Evolutionary conservation across 2,888 invertebrate species (phyloP).

Genomic region (Miltochrista miniata): DNA sequence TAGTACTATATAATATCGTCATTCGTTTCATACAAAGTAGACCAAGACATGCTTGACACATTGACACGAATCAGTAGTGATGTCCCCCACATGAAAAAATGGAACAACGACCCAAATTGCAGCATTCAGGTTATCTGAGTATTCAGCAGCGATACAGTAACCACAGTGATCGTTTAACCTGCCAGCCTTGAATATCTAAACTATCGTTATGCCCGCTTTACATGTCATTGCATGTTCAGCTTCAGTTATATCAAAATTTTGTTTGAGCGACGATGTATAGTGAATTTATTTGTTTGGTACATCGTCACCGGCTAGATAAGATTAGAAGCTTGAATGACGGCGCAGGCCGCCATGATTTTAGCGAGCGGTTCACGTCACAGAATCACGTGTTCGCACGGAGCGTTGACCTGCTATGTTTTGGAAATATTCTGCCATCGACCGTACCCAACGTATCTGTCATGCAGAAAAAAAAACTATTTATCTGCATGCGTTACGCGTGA

Average conservation of each 20-base stretch:
- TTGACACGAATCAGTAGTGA: constrained; percentile 47
- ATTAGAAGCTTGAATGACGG: constrained; percentile 55
- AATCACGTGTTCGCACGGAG: constrained; percentile 70
- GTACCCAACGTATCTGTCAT: constrained; percentile 50
- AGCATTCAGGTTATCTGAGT: constrained; percentile 63
- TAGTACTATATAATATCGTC: neutral
- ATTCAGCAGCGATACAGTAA: constrained; percentile 43
- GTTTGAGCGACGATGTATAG: constrained; percentile 45
- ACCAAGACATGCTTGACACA: constrained; percentile 40
- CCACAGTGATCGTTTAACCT: constrained; percentile 34
- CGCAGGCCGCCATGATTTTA: constrained; percentile 49
- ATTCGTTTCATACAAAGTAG: constrained; percentile 27
- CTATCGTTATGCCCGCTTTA: constrained; percentile 23
- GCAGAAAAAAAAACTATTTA: constrained; percentile 54
- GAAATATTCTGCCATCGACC: constrained; percentile 59
- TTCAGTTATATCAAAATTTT: constrained; percentile 17
- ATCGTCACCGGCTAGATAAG: constrained; percentile 52
- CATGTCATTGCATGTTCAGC: constrained; percentile 32
- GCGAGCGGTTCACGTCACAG: constrained; percentile 59
- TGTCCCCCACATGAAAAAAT: constrained; percentile 54
- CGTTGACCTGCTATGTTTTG: constrained; percentile 79
- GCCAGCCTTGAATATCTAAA: neutral
- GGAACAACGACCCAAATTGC: constrained; percentile 64
- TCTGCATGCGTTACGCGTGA: constrained; percentile 43
- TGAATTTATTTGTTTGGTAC: constrained; percentile 28